Percentiles rank a stretch among this genome's conserved stretches.
phyloP scores from a whole-genome alignment of 2,113 vertebrate species.

The Clupea harengus region DNA sequence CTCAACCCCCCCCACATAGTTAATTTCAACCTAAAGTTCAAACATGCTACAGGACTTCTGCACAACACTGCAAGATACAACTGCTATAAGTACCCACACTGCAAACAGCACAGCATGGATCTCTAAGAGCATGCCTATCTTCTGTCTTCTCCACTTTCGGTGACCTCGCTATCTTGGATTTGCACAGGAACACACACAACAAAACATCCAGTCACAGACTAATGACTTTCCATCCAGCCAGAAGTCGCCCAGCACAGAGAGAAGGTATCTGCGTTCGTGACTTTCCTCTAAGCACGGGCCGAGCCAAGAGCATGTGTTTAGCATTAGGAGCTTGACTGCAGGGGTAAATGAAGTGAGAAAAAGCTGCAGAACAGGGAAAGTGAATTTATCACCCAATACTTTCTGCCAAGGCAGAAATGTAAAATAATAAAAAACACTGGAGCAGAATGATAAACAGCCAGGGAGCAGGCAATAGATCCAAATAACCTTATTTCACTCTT shows the following conservation, averaged over 20 bases:
- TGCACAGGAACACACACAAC: not conserved
- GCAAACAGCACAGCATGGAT: not conserved
- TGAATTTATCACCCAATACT: conserved; percentile 15
- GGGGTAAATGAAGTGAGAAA: not conserved
- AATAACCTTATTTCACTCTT: conserved; percentile 15
- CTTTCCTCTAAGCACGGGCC: not conserved
- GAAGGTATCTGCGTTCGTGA: conserved; percentile 2
- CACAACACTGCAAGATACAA: not conserved
- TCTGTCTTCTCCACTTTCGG: not conserved
- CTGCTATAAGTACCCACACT: not conserved
- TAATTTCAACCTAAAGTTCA: not conserved
- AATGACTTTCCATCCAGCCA: not conserved
- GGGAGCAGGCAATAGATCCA: not conserved
- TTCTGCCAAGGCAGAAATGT: not conserved
- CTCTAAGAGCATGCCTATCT: not conserved
- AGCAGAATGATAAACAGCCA: not conserved
- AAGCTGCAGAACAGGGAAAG: conserved; percentile 7
- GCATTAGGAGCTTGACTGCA: not conserved
- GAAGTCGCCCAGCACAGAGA: not conserved
- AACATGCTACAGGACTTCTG: not conserved
- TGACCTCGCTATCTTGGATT: not conserved
- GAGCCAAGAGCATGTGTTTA: conserved; percentile 1
- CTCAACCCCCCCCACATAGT: not conserved
- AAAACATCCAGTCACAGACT: not conserved
- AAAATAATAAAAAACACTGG: conserved; percentile 3